These are phyloP conservation scores for Chrysolina americana DNA, from an alignment of 2,888 invertebrate genomes.

Conservation along the genomic window DNA sequence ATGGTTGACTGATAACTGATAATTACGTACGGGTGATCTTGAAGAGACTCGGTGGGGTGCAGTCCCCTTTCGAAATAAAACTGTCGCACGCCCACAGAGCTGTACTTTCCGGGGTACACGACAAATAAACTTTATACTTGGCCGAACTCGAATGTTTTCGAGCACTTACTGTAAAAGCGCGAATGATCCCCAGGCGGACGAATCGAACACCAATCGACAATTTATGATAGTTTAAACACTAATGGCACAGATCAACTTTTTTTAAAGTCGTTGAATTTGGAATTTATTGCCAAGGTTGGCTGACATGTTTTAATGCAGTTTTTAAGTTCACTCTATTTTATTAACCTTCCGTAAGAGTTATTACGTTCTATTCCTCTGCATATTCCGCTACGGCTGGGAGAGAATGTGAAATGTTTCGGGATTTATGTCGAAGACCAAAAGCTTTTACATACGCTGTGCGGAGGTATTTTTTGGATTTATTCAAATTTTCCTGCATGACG, in stretches of 20 bases:
- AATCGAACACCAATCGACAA: conserved; percentile 67
- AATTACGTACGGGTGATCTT: conserved; percentile 70
- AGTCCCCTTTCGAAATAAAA: conserved; percentile 65
- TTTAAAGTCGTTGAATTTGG: conserved; percentile 63
- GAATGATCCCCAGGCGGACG: conserved; percentile 61
- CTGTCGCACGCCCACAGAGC: conserved; percentile 67
- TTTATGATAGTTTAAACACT: conserved; percentile 68
- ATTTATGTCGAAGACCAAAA: conserved; percentile 50
- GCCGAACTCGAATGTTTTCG: conserved; percentile 64
- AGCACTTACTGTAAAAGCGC: conserved; percentile 67
- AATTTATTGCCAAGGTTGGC: conserved; percentile 63
- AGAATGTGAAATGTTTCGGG: conserved; percentile 43
- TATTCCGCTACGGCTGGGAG: conserved; percentile 24
- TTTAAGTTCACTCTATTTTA: conserved; percentile 64
- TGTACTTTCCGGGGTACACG: conserved; percentile 64
- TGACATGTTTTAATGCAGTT: conserved; percentile 62
- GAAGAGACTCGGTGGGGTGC: conserved; percentile 66
- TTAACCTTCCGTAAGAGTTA: conserved; percentile 59
- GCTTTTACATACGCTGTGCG: conserved; percentile 48
- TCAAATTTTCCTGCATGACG: conserved; percentile 41
- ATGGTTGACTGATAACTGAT: conserved; percentile 68
- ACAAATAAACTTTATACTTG: conserved; percentile 69
- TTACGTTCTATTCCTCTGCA: conserved; percentile 48
- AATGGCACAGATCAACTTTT: conserved; percentile 63
- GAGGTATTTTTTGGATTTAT: conserved; percentile 46